phyloP scores from a whole-genome alignment of 37 sponge, comb jelly and placozoan genomes.

The Mnemiopsis leidyi region DNA sequence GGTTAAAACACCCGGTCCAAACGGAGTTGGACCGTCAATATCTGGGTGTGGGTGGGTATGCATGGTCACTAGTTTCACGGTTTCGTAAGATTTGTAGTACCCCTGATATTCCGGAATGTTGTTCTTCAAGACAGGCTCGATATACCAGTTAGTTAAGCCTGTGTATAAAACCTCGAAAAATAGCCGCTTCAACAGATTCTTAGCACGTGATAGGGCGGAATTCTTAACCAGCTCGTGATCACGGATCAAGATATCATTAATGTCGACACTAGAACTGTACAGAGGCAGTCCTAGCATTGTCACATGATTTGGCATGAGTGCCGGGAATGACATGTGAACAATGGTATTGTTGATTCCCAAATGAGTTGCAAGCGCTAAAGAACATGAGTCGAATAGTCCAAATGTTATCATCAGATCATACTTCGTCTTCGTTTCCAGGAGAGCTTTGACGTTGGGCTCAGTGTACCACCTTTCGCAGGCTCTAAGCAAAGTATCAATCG shows the following conservation, averaged over 20 bases:
- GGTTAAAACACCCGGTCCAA: conserved; percentile 6
- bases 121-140: background rate
- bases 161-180: background rate
- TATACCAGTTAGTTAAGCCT: background rate
- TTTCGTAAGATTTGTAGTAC: background rate
- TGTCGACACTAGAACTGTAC: background rate
- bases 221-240: background rate
- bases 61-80: background rate
- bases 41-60: conserved; percentile 2
- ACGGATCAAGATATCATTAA: background rate
- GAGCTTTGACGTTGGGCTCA: background rate
- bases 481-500: background rate
- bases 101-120: conserved; percentile 8
- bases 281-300: conserved; percentile 18
- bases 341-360: conserved; percentile 28
- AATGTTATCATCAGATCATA: background rate
- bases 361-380: conserved; percentile 4
- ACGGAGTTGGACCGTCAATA: background rate
- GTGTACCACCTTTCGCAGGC: background rate
- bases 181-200: background rate
- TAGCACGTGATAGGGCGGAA: background rate
- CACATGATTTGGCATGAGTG: background rate
- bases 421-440: background rate
- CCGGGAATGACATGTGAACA: background rate
- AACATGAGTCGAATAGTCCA: conserved; percentile 34